These are phyloP conservation scores for Proales similis DNA, from an alignment of 1,140 invertebrate species.

Conservation along the genomic window DNA sequence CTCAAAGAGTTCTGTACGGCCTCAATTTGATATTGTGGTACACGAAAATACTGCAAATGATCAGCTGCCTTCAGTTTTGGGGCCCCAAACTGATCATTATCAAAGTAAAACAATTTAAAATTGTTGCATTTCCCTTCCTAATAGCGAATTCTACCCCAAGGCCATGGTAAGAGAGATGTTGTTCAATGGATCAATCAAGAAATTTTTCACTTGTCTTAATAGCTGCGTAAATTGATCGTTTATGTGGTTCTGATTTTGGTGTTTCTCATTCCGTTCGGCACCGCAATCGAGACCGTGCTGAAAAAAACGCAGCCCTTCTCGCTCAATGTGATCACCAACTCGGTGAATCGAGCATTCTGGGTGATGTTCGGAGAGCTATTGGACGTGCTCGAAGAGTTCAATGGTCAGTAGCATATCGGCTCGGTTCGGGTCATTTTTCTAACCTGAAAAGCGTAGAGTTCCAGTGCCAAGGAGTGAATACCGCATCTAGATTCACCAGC, in stretches of 20 bases:
- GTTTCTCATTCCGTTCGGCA: constrained; percentile 26
- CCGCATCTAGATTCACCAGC: background rate
- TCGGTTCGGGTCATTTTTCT: background rate
- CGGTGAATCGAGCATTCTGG: constrained; percentile 28
- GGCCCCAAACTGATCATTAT: constrained; percentile 33
- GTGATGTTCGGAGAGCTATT: constrained; percentile 35
- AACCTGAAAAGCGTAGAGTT: background rate
- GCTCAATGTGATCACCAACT: constrained; percentile 1
- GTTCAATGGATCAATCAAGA: too few species aligned
- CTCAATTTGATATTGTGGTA: constrained; percentile 35
- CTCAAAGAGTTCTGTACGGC: constrained; percentile 21
- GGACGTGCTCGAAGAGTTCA: constrained; percentile 20
- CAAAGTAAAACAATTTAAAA: constrained; percentile 12
- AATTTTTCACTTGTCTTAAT: too few species aligned
- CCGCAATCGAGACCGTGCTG: constrained; percentile 6
- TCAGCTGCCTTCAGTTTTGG: constrained; percentile 35
- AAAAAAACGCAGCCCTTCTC: constrained; percentile 36
- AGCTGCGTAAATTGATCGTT: constrained; percentile 18
- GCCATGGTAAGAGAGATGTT: background rate
- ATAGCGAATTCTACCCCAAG: background rate
- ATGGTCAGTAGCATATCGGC: background rate
- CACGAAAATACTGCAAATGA: constrained; percentile 21
- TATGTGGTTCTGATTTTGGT: constrained; percentile 36
- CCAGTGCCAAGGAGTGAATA: constrained; percentile 4
- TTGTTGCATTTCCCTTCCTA: background rate